Conservation (phyloP, 1,140 invertebrate genomes). For the Cyphomyrmex costatus region DNA sequence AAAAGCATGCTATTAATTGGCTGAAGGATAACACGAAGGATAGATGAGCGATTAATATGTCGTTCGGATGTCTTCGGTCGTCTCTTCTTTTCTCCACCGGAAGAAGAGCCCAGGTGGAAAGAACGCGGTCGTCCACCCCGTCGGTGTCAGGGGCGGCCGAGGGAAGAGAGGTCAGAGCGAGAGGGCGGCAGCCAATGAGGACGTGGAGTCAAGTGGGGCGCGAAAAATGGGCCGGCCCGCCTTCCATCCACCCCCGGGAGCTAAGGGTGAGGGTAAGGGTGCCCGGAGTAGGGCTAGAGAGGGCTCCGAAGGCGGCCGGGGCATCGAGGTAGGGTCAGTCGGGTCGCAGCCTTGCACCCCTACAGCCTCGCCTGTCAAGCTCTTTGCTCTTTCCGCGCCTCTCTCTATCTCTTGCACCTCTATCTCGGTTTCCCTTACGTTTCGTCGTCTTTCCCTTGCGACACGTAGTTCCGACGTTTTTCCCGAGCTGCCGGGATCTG, state of each 20-base stretch:
- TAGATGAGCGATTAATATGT: slow-evolving; percentile 45
- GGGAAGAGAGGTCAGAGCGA: slow-evolving; percentile 83
- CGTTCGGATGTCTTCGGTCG: slow-evolving; percentile 20
- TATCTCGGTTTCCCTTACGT: not conserved
- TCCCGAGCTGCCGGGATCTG: slow-evolving; percentile 2
- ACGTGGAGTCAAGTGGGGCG: slow-evolving; percentile 84
- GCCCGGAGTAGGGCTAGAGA: slow-evolving; percentile 80
- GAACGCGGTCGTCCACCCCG: slow-evolving; percentile 71
- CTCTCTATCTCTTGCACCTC: slow-evolving; percentile 12
- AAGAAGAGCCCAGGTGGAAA: slow-evolving; percentile 67
- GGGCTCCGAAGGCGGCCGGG: slow-evolving; percentile 81
- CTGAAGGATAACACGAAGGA: not conserved
- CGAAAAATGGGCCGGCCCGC: slow-evolving; percentile 85
- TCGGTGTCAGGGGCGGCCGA: slow-evolving; percentile 67
- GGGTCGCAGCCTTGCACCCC: slow-evolving; percentile 85
- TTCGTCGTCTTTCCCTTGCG: slow-evolving; percentile 29
- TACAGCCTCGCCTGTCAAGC: slow-evolving; percentile 81
- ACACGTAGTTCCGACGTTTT: slow-evolving; percentile 23
- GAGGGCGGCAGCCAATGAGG: slow-evolving; percentile 84
- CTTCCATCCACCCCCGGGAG: slow-evolving; percentile 80
- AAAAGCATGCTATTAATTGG: slow-evolving; percentile 5
- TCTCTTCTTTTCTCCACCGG: slow-evolving; percentile 50
- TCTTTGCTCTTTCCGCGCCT: slow-evolving; percentile 77
- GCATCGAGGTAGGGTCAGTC: slow-evolving; percentile 85
- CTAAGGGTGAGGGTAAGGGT: slow-evolving; percentile 83